Evolutionary conservation across 2,797 vertebrate genomes (phyloP).

Genomic region (Pygocentrus nattereri): DNA sequence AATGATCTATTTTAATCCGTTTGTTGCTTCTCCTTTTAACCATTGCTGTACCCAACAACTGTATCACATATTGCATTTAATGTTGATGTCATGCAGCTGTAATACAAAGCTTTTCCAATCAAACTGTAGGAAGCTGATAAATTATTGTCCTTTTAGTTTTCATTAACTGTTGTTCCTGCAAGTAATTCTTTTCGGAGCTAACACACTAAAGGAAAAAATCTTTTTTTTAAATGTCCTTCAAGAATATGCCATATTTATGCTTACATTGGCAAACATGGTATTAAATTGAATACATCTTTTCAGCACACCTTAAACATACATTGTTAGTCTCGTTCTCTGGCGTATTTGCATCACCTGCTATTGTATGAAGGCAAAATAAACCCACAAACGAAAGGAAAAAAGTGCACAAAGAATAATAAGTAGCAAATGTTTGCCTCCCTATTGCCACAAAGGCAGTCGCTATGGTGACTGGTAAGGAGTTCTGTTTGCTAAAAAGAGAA

Average conservation of each 20-base stretch:
- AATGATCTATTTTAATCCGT: too few relatives aligned
- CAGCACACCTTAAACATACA: background rate
- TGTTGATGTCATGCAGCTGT: too few relatives aligned
- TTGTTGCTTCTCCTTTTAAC: too few relatives aligned
- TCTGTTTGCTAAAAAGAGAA: conserved; percentile 44
- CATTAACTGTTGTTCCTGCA: background rate
- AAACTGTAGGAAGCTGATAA: background rate
- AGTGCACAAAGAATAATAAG: conserved; percentile 8
- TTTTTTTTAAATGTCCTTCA: background rate
- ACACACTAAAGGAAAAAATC: background rate
- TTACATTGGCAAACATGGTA: background rate
- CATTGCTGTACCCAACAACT: too few relatives aligned
- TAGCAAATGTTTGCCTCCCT: conserved; percentile 39
- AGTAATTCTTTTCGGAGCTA: background rate
- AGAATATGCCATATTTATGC: background rate
- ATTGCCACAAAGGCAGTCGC: conserved; percentile 53
- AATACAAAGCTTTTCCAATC: background rate
- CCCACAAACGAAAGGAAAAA: background rate
- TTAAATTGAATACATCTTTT: background rate
- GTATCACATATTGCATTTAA: too few relatives aligned
- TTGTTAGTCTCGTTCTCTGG: background rate
- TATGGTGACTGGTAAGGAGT: conserved; percentile 53
- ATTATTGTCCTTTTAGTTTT: background rate
- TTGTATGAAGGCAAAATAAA: conserved; percentile 30
- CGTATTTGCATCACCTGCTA: conserved; percentile 25